These are phyloP conservation scores for Drosophila infuscata DNA, from an alignment of 2,888 invertebrate species.

Conservation along the genomic window DNA sequence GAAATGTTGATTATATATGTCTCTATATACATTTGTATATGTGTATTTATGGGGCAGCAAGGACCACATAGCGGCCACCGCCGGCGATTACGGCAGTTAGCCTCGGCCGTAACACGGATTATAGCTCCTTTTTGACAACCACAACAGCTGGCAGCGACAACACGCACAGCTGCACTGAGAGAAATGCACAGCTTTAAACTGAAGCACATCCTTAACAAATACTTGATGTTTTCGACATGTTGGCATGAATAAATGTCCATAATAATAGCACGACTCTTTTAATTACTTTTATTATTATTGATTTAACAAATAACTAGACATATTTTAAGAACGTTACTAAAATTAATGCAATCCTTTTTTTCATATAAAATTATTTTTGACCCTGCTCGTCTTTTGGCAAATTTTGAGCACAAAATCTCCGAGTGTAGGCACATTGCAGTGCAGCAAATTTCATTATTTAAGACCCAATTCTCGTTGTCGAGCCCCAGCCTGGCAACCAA, in stretches of 20 bases:
- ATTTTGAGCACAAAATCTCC: not conserved
- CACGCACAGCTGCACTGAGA: conserved; percentile 44
- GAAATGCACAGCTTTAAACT: not conserved
- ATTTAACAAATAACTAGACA: not conserved
- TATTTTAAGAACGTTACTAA: not conserved
- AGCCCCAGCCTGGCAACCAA: conserved; percentile 29
- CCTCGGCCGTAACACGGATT: conserved; percentile 66
- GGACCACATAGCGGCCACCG: conserved; percentile 34
- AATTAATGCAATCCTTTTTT: not conserved
- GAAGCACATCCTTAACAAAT: not conserved
- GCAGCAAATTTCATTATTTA: conserved; percentile 69
- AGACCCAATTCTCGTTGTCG: conserved; percentile 32
- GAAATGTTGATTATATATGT: conserved; percentile 40
- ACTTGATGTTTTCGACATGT: not conserved
- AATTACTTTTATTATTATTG: not conserved
- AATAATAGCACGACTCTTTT: not conserved
- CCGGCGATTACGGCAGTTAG: conserved; percentile 76
- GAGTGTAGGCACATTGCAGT: conserved; percentile 32
- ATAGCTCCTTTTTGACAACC: conserved; percentile 70
- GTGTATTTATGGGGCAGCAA: conserved; percentile 48
- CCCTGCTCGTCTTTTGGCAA: not conserved
- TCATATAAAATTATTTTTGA: not conserved
- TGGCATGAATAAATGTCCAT: not conserved
- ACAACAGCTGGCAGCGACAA: conserved; percentile 41
- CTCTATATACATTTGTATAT: conserved; percentile 1